Conservation (phyloP, 2,888 invertebrate genomes). For the Prenolepis imparis region DNA sequence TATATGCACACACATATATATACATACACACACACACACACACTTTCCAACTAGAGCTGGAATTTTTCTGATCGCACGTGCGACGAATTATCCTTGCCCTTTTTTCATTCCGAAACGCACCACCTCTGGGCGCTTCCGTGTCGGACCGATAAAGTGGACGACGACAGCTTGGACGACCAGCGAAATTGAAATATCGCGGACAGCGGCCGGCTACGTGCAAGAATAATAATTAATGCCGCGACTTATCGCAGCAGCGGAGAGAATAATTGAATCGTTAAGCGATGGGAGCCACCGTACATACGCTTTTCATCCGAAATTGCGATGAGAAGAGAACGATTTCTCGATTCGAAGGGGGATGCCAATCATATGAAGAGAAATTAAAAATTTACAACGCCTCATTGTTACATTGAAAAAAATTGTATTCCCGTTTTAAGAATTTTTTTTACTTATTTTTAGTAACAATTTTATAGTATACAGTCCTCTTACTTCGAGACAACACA, state of each 20-base stretch:
- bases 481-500: no score
- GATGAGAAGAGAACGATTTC: conserved; percentile 20
- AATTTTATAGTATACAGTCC: no score
- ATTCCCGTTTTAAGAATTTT: no score
- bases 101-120: conserved; percentile 36
- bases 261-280: conserved; percentile 54
- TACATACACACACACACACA: no score
- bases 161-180: conserved; percentile 80
- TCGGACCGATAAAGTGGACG: conserved; percentile 53
- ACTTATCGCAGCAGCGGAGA: conserved; percentile 50
- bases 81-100: conserved; percentile 65
- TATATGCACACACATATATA: background rate
- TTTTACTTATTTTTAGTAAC: no score
- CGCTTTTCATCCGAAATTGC: conserved; percentile 10
- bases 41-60: conserved; percentile 8
- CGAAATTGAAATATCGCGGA: conserved; percentile 79
- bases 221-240: conserved; percentile 73
- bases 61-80: conserved; percentile 74
- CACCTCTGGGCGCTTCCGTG: conserved; percentile 41
- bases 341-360: background rate
- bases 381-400: background rate
- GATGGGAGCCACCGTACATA: background rate
- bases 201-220: conserved; percentile 49
- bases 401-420: background rate
- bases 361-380: background rate